Percentiles rank a stretch among this genome's conserved stretches.
These are phyloP conservation scores for Eulemur macaco DNA, from an alignment of 2,113 vertebrate genomes.

Conservation along the genomic window DNA sequence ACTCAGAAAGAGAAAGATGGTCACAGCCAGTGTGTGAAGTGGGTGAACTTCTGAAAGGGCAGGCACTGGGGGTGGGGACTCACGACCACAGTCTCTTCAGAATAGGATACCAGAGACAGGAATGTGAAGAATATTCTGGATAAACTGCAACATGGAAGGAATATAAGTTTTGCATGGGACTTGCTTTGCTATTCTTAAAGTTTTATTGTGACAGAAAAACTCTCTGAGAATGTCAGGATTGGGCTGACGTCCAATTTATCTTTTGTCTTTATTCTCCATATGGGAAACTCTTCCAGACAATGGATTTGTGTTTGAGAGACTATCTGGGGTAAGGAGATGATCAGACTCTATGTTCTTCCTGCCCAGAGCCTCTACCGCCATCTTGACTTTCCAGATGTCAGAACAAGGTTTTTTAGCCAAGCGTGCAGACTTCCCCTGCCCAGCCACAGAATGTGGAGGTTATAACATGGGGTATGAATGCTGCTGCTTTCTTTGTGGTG, in stretches of 20 bases:
- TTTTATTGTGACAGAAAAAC: background rate
- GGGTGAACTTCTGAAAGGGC: background rate
- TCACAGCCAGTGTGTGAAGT: background rate
- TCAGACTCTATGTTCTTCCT: background rate
- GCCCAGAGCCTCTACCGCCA: background rate
- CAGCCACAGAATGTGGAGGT: background rate
- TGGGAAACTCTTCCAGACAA: background rate
- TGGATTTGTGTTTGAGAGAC: background rate
- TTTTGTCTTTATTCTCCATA: background rate
- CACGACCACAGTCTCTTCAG: background rate
- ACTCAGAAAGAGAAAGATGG: background rate
- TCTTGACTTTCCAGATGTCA: background rate
- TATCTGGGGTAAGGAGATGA: background rate
- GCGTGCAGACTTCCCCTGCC: background rate
- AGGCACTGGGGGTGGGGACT: no score
- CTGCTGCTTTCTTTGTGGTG: background rate
- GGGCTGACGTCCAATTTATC: background rate
- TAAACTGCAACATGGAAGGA: background rate
- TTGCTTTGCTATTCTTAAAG: background rate
- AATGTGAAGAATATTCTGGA: background rate
- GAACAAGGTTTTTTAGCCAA: background rate
- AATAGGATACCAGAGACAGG: background rate
- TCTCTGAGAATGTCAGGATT: background rate
- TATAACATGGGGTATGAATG: fast-evolving
- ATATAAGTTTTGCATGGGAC: background rate